Evolutionary conservation across 2,797 vertebrate genomes (phyloP).

Genomic region (Lutra lutra): DNA sequence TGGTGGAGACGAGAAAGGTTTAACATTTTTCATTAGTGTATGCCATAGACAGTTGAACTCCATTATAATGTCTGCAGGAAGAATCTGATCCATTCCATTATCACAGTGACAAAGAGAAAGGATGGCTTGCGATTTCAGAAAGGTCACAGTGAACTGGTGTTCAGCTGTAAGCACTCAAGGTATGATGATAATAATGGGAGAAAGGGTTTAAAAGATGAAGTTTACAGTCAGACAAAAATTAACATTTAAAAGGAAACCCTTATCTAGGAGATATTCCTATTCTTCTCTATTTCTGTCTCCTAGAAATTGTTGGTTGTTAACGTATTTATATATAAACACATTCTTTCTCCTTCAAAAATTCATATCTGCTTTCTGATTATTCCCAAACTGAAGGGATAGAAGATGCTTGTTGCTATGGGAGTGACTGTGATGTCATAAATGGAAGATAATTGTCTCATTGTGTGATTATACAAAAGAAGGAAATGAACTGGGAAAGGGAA

Average conservation of each 20-base stretch:
- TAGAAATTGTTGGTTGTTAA: slow-evolving; percentile 71
- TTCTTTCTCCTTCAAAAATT: slow-evolving; percentile 73
- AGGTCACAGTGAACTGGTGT: slow-evolving; percentile 86
- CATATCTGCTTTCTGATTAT: slow-evolving; percentile 70
- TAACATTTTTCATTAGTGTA: slow-evolving; percentile 89
- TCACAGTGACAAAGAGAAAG: slow-evolving; percentile 87
- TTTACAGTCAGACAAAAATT: slow-evolving; percentile 85
- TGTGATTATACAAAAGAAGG: slow-evolving; percentile 72
- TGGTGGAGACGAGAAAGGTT: slow-evolving; percentile 79
- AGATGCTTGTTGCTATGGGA: slow-evolving; percentile 66
- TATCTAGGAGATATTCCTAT: slow-evolving; percentile 81
- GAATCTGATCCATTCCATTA: slow-evolving; percentile 88
- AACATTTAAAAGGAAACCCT: slow-evolving; percentile 86
- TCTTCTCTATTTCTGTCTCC: slow-evolving; percentile 79
- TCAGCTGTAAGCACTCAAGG: slow-evolving; percentile 83
- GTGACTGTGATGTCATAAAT: slow-evolving; percentile 63
- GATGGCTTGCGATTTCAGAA: slow-evolving; percentile 87
- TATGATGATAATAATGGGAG: slow-evolving; percentile 79
- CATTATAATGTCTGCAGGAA: slow-evolving; percentile 88
- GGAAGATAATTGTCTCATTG: slow-evolving; percentile 55
- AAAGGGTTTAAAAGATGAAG: slow-evolving; percentile 83
- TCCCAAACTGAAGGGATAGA: slow-evolving; percentile 30
- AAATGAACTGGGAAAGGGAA: slow-evolving; percentile 52
- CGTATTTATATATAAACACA: slow-evolving; percentile 77
- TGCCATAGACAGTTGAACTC: slow-evolving; percentile 88